Evolutionary conservation across 2,113 vertebrate species (phyloP).

Genomic region (Trichechus manatus): DNA sequence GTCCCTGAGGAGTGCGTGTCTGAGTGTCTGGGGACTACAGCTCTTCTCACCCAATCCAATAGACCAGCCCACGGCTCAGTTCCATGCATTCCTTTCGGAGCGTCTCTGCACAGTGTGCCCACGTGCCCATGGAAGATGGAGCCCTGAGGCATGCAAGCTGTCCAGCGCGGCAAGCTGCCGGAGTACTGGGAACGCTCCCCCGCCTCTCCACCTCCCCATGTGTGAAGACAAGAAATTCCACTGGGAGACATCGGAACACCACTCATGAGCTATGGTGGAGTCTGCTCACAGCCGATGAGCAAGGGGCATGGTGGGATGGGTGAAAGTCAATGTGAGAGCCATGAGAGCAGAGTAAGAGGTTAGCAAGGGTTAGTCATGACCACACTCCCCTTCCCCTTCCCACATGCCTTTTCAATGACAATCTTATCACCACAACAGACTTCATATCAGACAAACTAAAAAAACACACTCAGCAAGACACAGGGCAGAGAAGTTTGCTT

Average conservation of each 20-base stretch:
- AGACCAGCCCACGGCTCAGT: constrained; percentile 79
- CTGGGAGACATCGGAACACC: constrained; percentile 73
- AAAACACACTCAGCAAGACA: constrained; percentile 85
- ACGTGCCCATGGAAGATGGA: constrained; percentile 78
- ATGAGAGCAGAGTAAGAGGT: constrained; percentile 85
- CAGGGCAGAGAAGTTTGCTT: constrained; percentile 77
- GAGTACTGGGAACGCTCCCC: constrained; percentile 81
- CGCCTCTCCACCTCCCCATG: constrained; percentile 77
- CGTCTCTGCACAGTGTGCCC: constrained; percentile 90
- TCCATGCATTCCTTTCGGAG: constrained; percentile 87
- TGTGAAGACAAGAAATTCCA: constrained; percentile 72
- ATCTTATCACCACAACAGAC: constrained; percentile 77
- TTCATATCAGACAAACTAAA: constrained; percentile 82
- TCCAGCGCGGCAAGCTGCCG: constrained; percentile 79
- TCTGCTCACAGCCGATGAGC: constrained; percentile 82
- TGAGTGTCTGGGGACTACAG: background rate
- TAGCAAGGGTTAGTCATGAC: constrained; percentile 87
- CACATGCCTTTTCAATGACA: constrained; percentile 88
- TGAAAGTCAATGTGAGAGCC: constrained; percentile 80
- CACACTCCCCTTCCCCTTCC: constrained; percentile 84
- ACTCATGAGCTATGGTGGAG: constrained; percentile 82
- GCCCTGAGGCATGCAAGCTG: constrained; percentile 88
- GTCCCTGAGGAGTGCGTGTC: background rate
- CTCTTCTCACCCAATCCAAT: constrained; percentile 40
- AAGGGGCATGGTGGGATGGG: constrained; percentile 78